phyloP scores from a whole-genome alignment of 2,888 invertebrate genomes.

The Drosophila nr. perissopoda region DNA sequence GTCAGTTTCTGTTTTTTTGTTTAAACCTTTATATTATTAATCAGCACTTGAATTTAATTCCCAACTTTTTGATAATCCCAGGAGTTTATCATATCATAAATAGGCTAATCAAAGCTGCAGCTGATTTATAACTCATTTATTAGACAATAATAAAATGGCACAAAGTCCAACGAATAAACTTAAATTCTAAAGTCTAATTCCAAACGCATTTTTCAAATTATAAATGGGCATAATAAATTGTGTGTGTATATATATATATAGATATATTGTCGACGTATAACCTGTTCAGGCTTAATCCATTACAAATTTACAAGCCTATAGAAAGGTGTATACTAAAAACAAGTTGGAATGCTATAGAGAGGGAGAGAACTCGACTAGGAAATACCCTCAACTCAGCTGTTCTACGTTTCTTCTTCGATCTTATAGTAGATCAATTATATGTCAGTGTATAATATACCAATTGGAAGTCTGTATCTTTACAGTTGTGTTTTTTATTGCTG shows the following conservation, averaged over 20 bases:
- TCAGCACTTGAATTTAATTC: constrained; percentile 3
- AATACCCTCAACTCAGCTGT: neutral
- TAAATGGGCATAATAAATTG: neutral
- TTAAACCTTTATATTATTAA: constrained; percentile 1
- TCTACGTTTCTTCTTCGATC: neutral
- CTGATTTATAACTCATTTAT: constrained; percentile 17
- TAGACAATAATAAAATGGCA: neutral
- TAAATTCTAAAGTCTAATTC: neutral
- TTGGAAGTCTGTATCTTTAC: neutral
- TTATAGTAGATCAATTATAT: neutral
- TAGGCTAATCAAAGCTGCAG: constrained; percentile 6
- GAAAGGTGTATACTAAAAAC: neutral
- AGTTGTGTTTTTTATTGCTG: too few species aligned
- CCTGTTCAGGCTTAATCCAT: neutral
- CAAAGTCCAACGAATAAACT: constrained; percentile 9
- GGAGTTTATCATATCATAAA: constrained; percentile 24
- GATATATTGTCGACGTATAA: neutral
- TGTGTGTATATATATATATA: neutral
- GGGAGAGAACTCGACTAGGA: neutral
- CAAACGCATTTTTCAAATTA: neutral
- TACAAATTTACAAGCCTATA: neutral
- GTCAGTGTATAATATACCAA: neutral
- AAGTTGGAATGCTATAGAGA: neutral
- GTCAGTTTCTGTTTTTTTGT: neutral
- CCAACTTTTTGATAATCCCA: constrained; percentile 8